Evolutionary conservation across 53 echinoderm and acorn worm genomes (phyloP).

Genomic region (Mesocentrotus franciscanus): DNA sequence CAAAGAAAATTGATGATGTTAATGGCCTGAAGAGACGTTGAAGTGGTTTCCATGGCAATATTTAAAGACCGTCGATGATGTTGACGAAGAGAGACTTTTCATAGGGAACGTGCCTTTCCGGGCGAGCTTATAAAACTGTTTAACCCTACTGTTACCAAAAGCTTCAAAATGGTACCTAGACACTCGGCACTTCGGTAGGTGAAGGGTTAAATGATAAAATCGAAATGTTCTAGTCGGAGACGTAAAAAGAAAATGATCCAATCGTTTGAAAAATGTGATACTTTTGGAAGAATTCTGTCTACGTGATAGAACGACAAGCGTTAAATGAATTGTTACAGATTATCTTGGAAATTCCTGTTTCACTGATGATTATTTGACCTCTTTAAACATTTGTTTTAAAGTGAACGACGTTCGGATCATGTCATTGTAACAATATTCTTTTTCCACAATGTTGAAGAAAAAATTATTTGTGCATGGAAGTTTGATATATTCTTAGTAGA

Average conservation of each 20-base stretch:
- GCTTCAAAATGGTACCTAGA: background rate
- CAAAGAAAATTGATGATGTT: background rate
- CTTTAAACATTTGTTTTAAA: too few species aligned
- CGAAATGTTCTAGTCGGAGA: background rate
- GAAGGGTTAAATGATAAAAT: background rate
- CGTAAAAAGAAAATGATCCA: background rate
- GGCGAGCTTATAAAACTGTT: background rate
- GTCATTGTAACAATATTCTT: background rate
- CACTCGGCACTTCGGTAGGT: background rate
- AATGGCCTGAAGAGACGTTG: background rate
- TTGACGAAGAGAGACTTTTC: background rate
- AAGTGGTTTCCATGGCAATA: background rate
- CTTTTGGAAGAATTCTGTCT: background rate
- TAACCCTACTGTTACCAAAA: background rate
- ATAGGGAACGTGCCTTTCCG: background rate
- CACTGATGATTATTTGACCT: too few species aligned
- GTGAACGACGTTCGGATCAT: too few species aligned
- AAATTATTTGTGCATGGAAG: background rate
- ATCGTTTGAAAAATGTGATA: background rate
- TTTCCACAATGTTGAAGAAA: background rate
- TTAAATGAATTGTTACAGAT: too few species aligned
- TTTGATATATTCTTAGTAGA: background rate
- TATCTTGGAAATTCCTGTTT: too few species aligned
- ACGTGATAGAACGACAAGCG: background rate
- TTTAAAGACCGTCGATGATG: background rate